A percentile compares a stretch with the other conserved stretches of the same genome.
Evolutionary conservation across 2,888 invertebrate genomes (phyloP).

Genomic region (Hermodice carunculata): DNA sequence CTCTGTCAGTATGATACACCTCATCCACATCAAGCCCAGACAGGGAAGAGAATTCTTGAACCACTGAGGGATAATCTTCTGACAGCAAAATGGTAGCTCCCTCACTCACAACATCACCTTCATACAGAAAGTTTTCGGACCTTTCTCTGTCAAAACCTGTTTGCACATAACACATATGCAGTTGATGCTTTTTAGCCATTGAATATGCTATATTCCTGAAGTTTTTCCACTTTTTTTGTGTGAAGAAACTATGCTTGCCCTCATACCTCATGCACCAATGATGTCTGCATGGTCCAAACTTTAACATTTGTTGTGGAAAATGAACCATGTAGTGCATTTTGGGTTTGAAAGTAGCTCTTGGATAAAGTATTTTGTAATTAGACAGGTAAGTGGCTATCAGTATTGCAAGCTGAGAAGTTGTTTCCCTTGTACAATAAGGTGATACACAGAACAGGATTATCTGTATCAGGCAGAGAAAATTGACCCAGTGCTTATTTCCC

Average conservation of each 20-base stretch:
- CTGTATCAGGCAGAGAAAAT: conserved; percentile 23
- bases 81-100: too few species aligned
- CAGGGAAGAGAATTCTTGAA: too few species aligned
- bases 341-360: conserved; percentile 25
- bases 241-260: conserved; percentile 40
- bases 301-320: conserved; percentile 38
- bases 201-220: conserved; percentile 35
- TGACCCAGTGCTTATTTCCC: conserved; percentile 19
- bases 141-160: not conserved
- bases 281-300: conserved; percentile 37
- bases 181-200: conserved; percentile 31
- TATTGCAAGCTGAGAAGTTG: not conserved
- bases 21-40: too few species aligned
- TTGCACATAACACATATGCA: conserved; percentile 28
- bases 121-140: conserved; percentile 20
- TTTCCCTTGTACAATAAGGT: conserved; percentile 8
- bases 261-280: conserved; percentile 43
- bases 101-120: too few species aligned
- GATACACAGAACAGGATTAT: conserved; percentile 12
- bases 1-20: too few species aligned
- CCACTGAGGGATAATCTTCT: too few species aligned
- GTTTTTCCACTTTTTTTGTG: conserved; percentile 22
- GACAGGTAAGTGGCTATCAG: not conserved
- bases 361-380: conserved; percentile 26
- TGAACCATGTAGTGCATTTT: conserved; percentile 40